Evolutionary conservation across 2,888 invertebrate species (phyloP), one percentile per base, ranked within the genome.

Genomic region (Nephrocerus scutellatus): DNA sequence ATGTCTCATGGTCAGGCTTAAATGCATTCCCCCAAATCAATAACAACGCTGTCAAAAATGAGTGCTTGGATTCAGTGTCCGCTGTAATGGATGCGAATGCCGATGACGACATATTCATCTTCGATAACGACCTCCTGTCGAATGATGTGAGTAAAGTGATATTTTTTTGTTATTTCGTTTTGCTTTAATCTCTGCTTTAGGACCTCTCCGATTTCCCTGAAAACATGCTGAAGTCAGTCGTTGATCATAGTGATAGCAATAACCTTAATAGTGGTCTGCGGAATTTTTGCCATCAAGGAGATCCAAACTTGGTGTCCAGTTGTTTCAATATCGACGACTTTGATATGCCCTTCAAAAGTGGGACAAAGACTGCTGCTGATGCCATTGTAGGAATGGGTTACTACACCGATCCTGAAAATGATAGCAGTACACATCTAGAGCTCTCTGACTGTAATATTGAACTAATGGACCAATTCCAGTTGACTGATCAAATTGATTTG

Each of bases 371-470:
- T 3, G 21, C 30, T 18, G 21, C 30, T 8, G 32, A 21, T 9
- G 31, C 29, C 6, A 21, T 29, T 32, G 42, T 39, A 6, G 26
- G 30, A 7, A 46, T 44, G 3, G 35, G 39, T 2, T 37, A 36
- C 21, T 25, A 21, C 8, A 30, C 35, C n/a, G 46, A 39, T 5
- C 24, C 33, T 18, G 30, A 44, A 32, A 39, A 36, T 15, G 40
- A 45, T 28, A 43, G 46, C 6, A 46, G 50, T 13, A 52, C 53
- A n/a, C 56, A 55, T n/a, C 41, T 66, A 16, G 63, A 64, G 36
- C 36, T 66, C 5, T 58, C 57, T 6, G 66, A 66, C 36, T 65
- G 65, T 39, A 63, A 65, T 41, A 66, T 66, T 31, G 66, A 66
- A 41, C 48, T 66, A 6, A 65, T 65, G 63, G 65, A 66, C 49